A percentile compares a stretch with the other conserved stretches of the same genome.
phyloP scores from a whole-genome alignment of 1,140 invertebrate genomes.

The Homarus americanus region DNA sequence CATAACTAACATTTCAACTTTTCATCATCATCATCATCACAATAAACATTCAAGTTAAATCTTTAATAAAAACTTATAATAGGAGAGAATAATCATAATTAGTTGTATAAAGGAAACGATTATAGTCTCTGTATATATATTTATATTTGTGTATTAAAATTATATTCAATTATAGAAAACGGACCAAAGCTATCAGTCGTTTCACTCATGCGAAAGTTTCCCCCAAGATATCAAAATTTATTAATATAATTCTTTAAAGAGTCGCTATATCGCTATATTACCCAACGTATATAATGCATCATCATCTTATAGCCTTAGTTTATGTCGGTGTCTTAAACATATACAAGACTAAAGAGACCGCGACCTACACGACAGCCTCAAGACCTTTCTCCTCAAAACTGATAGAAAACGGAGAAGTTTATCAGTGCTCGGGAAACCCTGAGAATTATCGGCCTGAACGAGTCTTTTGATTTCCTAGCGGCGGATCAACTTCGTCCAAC shows the following conservation, averaged over 20 bases:
- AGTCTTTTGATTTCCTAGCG: constrained; percentile 53
- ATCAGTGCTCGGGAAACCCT: constrained; percentile 43
- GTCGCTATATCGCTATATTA: too few species aligned
- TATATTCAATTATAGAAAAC: too few species aligned
- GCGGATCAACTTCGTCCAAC: constrained; percentile 60
- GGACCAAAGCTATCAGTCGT: constrained; percentile 34
- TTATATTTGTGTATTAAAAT: not conserved
- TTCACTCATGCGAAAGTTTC: too few species aligned
- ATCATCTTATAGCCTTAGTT: too few species aligned
- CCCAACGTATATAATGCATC: too few species aligned
- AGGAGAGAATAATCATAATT: not conserved
- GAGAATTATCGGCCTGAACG: constrained; percentile 54
- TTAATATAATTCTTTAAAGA: too few species aligned
- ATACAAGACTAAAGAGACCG: not conserved
- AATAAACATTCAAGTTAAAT: too few species aligned
- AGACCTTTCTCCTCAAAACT: constrained; percentile 39
- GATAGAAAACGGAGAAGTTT: constrained; percentile 60
- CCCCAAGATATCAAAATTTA: too few species aligned
- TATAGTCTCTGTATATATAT: not conserved
- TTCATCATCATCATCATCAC: too few species aligned
- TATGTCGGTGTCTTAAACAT: too few species aligned
- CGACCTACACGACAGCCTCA: not conserved
- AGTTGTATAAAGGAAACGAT: not conserved
- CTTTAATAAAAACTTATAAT: not conserved
- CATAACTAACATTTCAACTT: too few species aligned